Evolutionary conservation across 2,888 invertebrate species (phyloP), one percentile per base, ranked within the genome.

Genomic region (Sphecodes monilicornis): DNA sequence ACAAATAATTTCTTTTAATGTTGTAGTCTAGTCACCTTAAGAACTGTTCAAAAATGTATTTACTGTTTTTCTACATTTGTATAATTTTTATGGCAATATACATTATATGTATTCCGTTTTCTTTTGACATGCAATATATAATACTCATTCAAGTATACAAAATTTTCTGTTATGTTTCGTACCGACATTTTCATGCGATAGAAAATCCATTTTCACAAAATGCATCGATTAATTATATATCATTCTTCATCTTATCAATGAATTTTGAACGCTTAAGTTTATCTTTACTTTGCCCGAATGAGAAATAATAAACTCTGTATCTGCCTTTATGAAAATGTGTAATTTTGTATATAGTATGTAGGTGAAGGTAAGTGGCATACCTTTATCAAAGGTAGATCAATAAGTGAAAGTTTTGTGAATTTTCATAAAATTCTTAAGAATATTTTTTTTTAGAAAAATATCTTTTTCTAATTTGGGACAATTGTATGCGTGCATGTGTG

Each of bases 11-110:
- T 74, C 57, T 60, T 74, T 41, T 74, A 41, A 57, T 39, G 73
- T 74, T 60, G 41, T 60, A 74, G 73, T 74, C 73, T 74, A 74
- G 73, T 74, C 73, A 74, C 54, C 41, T 74, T 74, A 60, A 60
- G 26, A 41, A 41, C 26, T 60, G 39, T 60, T 57, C n/a, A 74
- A 26, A 41, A 10, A 41, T 41, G 36, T 73, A 57, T 73, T 60
- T 54, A 39, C 39, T 60, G 60, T 54, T 74, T 41, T 60, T 36
- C 26, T 70, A 60, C 36, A 41, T 60, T 41, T 60, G 66, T 66
- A 66, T 66, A 32, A 36, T 66, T 66, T 66, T 66, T 66, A 66
- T 66, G 36, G 66, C 36, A 36, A 66, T 36, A 66, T 36, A 36
- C 22, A n/a, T n/a, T 50, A 50, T 43, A 64, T 29, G 29, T 29